Conservation (phyloP, 1,140 invertebrate species). For the Euura lappo region DNA sequence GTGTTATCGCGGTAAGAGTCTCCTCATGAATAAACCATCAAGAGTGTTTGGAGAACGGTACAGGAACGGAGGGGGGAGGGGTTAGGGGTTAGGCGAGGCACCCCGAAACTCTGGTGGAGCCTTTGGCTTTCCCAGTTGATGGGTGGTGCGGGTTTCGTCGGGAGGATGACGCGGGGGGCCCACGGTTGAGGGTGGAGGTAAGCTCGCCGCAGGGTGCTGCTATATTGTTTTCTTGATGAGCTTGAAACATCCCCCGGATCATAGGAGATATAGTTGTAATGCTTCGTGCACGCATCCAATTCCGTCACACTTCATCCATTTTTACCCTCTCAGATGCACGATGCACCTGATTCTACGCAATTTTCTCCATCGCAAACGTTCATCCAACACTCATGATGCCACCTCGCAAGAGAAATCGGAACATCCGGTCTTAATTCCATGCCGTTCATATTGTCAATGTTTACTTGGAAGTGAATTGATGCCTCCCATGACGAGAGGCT, state of each 20-base stretch:
- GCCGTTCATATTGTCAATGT: no score
- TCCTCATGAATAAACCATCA: conserved; percentile 59
- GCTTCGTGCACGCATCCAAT: background rate
- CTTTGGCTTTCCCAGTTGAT: conserved; percentile 20
- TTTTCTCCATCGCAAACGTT: no score
- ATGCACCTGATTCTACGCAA: no score
- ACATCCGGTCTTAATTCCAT: no score
- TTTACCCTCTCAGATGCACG: no score
- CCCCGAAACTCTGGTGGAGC: conserved; percentile 11
- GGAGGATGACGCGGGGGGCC: conserved; percentile 34
- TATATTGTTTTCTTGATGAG: conserved; percentile 62
- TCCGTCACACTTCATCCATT: no score
- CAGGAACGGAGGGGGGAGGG: background rate
- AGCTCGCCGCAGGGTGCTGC: conserved; percentile 50
- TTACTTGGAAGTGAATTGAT: no score
- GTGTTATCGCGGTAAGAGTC: conserved; percentile 55
- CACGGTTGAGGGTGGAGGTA: conserved; percentile 32
- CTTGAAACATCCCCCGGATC: conserved; percentile 39
- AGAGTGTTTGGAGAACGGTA: conserved; percentile 48
- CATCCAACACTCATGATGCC: no score
- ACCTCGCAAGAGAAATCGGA: no score
- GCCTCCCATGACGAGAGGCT: no score
- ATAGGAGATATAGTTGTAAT: background rate
- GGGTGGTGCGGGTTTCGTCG: conserved; percentile 37
- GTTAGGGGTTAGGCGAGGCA: background rate